Conservation (phyloP, 2,797 vertebrate species). For the Ispidina lecontei region DNA sequence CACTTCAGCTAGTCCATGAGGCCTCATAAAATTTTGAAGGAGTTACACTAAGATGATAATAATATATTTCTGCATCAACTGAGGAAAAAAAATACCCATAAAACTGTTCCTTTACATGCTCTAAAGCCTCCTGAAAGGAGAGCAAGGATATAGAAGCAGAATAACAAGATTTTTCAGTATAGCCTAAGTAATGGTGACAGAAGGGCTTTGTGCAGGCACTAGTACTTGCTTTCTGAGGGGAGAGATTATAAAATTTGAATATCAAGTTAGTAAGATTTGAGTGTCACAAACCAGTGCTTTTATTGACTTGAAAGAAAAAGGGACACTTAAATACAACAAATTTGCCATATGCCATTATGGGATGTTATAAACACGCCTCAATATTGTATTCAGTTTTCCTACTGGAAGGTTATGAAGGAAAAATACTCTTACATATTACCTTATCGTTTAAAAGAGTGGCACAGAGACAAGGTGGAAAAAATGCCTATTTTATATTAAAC, state of each 20-base stretch:
- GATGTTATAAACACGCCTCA: neutral
- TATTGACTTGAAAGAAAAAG: neutral
- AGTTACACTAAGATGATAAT: neutral
- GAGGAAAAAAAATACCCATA: conserved; percentile 33
- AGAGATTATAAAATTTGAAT: neutral
- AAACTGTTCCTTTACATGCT: conserved; percentile 5
- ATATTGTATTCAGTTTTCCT: neutral
- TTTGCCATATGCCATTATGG: neutral
- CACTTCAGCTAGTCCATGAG: conserved; percentile 42
- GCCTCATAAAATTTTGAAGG: conserved; percentile 64
- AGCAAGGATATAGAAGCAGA: neutral
- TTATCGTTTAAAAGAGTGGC: neutral
- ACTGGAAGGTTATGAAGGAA: neutral
- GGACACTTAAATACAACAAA: neutral
- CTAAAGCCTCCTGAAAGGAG: neutral
- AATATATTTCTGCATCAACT: conserved; percentile 2
- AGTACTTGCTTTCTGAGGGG: neutral
- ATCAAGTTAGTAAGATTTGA: neutral
- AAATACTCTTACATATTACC: neutral
- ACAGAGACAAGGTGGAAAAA: neutral
- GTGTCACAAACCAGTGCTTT: neutral
- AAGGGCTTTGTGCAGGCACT: neutral
- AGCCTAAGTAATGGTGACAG: conserved; percentile 1
- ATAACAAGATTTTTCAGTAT: neutral
- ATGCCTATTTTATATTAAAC: neutral